phyloP scores from a whole-genome alignment of 2,113 vertebrate genomes.

The Gyps fulvus region DNA sequence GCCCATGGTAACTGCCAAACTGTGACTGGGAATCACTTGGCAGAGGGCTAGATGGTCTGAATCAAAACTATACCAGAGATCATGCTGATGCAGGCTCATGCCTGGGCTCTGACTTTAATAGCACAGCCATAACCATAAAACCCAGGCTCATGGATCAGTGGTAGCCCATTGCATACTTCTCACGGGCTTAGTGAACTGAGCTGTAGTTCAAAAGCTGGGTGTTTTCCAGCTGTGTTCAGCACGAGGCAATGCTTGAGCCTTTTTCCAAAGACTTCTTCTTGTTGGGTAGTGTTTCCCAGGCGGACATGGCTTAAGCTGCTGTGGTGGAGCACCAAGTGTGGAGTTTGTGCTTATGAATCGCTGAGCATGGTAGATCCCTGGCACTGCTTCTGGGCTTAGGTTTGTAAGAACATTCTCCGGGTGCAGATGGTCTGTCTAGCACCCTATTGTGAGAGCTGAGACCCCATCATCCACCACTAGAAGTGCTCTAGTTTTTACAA shows the following conservation, averaged over 20 bases:
- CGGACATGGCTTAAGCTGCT: not conserved
- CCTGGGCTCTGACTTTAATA: too few relatives aligned
- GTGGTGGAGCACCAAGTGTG: not conserved
- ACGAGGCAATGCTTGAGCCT: accelerated
- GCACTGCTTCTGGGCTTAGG: not conserved
- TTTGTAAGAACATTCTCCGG: not conserved
- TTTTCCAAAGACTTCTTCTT: accelerated
- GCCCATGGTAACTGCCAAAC: not conserved
- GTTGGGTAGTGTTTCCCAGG: not conserved
- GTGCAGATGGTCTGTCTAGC: constrained; percentile 60
- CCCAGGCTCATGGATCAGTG: not conserved
- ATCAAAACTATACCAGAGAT: not conserved
- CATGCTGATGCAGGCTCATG: not conserved
- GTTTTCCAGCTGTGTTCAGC: not conserved
- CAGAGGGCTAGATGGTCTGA: not conserved
- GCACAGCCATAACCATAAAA: not conserved
- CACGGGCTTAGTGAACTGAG: not conserved
- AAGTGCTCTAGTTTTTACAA: constrained; percentile 11
- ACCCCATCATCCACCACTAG: constrained; percentile 40
- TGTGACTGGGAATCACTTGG: not conserved
- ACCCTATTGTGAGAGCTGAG: constrained; percentile 44
- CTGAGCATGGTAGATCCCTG: not conserved
- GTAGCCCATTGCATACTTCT: too few relatives aligned
- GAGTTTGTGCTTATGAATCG: not conserved
- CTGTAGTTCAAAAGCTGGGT: accelerated